Base-by-base conservation (phyloP, 2,113 vertebrate genomes). In the Trematocara nigrifrons region DNA sequence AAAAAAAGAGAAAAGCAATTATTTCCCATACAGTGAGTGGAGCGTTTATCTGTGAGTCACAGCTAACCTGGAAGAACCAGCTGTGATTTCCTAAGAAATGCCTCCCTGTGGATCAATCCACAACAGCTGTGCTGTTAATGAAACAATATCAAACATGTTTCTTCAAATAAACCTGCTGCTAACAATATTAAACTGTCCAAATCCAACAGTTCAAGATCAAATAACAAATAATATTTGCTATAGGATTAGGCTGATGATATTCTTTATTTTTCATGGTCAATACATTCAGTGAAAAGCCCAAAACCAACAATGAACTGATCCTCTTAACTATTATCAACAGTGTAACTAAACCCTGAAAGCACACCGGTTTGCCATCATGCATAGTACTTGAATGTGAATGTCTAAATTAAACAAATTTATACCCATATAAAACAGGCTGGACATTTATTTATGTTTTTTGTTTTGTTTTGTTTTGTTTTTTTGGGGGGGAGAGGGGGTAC, bases 1-100 rank as follows among this genome's bases (percentile, higher is more conserved):
- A 86, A 15, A 20, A 82, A 83, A 85, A 29, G 35, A 80, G 33
- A 80, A 13, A 11, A 76, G 7, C 7, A 3, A 22, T 22, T 20
- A 90, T 87, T 91, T 92, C 87, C 89, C 84, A 79, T n/a, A 86
- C 45, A 79, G 16, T 18, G 54, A 69, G 77, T 38, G 31, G 56
- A 82, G 20, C 7, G 4, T 89, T 84, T 57, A 79, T 77, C 35
- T 79, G 29, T 2, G 5, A 66, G 26, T 80, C 33, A 22, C 45
- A 80, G 11, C 56, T 56, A 54, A 87, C 64, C 40, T 35, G 38
- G 64, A 79, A 79, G 33, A 51, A 66, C 10, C 77, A 82, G 61
- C 20, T 42, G 5, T 8, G 26, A 64, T 57, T 74, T 89, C 35
- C n/a, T n/a, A 20, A 79, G 85, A 83, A 86, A 76, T 16, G 16